A percentile compares a stretch with the other conserved stretches of the same genome.
phyloP scores from a whole-genome alignment of 2,888 invertebrate genomes.

The Dasypogon diadema region DNA sequence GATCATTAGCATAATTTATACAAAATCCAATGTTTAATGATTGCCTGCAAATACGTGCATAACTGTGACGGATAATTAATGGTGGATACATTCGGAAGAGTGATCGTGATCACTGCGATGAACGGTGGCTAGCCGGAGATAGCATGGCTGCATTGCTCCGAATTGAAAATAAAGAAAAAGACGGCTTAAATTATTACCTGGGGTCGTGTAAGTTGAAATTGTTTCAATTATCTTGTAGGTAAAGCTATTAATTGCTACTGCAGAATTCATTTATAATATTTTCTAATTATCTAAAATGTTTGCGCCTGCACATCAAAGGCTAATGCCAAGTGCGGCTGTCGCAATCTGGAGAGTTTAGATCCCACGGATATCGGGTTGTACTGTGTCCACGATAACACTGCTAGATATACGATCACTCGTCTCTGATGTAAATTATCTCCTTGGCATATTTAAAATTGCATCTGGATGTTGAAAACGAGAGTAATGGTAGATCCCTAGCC shows the following conservation, averaged over 20 bases:
- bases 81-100: slow-evolving; percentile 41
- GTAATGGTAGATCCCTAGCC: too few relatives aligned
- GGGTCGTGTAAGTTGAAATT: slow-evolving; percentile 38
- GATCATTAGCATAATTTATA: slow-evolving; percentile 70
- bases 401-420: not conserved
- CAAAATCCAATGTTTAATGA: slow-evolving; percentile 69
- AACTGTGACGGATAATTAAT: slow-evolving; percentile 47
- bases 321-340: slow-evolving; percentile 8
- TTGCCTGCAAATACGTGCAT: slow-evolving; percentile 60
- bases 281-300: slow-evolving; percentile 40
- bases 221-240: slow-evolving; percentile 42
- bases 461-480: too few relatives aligned
- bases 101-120: slow-evolving; percentile 43
- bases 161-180: not conserved
- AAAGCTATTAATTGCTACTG: slow-evolving; percentile 36
- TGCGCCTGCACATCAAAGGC: slow-evolving; percentile 3
- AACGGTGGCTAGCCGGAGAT: slow-evolving; percentile 33
- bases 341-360: slow-evolving; percentile 1
- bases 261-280: slow-evolving; percentile 24
- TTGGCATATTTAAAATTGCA: too few relatives aligned
- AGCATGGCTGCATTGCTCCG: not conserved
- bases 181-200: slow-evolving; percentile 7
- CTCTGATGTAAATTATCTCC: too few relatives aligned
- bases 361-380: slow-evolving; percentile 9
- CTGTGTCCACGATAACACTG: not conserved